phyloP scores from a whole-genome alignment of 2,113 vertebrate species.

The Spermophilus dauricus region DNA sequence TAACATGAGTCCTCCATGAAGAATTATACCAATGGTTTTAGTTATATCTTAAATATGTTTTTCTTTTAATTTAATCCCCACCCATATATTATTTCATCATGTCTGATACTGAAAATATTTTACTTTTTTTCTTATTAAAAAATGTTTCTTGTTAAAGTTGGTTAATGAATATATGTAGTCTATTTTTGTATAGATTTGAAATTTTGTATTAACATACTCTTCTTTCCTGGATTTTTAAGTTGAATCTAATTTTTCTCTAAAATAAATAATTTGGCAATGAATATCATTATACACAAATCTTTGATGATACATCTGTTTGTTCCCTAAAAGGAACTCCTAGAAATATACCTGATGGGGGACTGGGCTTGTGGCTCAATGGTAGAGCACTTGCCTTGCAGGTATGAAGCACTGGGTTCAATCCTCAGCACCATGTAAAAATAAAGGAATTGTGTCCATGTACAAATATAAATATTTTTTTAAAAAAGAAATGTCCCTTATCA shows the following conservation, averaged over 20 bases:
- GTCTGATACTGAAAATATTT: not conserved
- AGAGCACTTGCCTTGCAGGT: no score
- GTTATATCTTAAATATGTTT: not conserved
- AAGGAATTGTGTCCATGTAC: no score
- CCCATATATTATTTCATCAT: not conserved
- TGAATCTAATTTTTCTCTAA: not conserved
- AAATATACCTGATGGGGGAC: not conserved
- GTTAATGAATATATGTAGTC: not conserved
- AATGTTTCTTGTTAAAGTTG: not conserved
- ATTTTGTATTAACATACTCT: conserved; percentile 23
- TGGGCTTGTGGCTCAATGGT: no score
- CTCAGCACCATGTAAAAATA: no score
- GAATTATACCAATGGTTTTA: not conserved
- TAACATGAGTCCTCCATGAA: not conserved
- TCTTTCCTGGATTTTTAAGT: not conserved
- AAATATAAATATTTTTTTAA: no score
- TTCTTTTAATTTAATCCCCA: not conserved
- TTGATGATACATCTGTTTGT: not conserved
- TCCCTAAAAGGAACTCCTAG: not conserved
- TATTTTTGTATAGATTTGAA: conserved; percentile 9
- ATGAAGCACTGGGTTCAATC: no score
- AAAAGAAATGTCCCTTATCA: not conserved
- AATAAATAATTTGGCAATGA: not conserved
- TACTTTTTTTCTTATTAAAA: not conserved
- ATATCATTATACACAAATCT: not conserved